Base-by-base conservation (phyloP, 2,797 vertebrate species). In the Zenarchopterus dispar region DNA sequence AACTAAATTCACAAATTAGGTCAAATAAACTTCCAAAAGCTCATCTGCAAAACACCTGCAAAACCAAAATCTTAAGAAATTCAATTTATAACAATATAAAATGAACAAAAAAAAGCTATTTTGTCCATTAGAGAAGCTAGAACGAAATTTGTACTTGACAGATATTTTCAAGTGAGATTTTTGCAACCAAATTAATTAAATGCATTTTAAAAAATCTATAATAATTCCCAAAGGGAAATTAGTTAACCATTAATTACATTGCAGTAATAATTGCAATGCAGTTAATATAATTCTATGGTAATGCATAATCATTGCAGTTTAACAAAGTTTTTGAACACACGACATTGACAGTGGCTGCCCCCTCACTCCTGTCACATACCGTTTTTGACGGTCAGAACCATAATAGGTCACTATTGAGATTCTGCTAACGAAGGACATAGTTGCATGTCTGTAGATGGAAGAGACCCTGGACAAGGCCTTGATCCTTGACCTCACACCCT, bases 401-500 rank as follows among this genome's bases (percentile, higher is more conserved):
- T 54, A 60, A 62, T 42, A 42, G 47, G 63, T 67, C 60, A 21
- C 53, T 17, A 41, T 39, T 56, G 43, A 42, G 62, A 59, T 59
- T 66, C 24, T 67, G 59, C 61, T 62, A 77, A 78, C 64, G 68
- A 76, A 56, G 65, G 71, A 55, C 33, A 44, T 28, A 11, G 64
- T 85, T 83, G 2, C 50, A 78, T n/a, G 74, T 81, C 70, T 73
- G 62, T 45, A 46, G 51, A 73, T 51, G 59, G 56, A 52, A 67
- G 18, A 64, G 55, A 56, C 62, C 56, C 73, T 75, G 76, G 84
- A 88, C 79, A 15, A 87, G 75, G 80, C 68, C 73, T 82, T 83
- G 77, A 88, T 67, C 88, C 26, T 55, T 88, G 78, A 88, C 80
- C 84, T 81, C 56, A 50, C 52, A 62, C 52, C 69, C 83, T 68